These are phyloP conservation scores for Corvus moneduloides DNA, from an alignment of 2,113 vertebrate genomes.

Conservation along the genomic window DNA sequence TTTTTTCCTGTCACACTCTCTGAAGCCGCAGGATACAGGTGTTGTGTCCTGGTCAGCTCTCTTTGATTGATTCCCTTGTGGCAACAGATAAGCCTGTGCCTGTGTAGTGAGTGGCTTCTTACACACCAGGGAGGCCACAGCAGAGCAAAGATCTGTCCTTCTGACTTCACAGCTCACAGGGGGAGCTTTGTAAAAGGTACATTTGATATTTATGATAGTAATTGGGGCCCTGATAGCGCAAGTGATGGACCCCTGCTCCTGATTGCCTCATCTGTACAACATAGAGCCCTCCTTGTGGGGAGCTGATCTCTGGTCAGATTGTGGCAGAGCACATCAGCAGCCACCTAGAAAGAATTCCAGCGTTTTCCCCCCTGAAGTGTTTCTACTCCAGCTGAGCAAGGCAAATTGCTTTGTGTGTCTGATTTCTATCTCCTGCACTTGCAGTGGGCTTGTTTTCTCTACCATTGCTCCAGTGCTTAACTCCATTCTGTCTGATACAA, in stretches of 20 bases:
- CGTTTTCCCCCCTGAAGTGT: not conserved
- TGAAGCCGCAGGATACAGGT: not conserved
- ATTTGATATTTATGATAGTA: not conserved
- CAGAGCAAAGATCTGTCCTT: not conserved
- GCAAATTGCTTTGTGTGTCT: not conserved
- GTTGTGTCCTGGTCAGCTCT: not conserved
- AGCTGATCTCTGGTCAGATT: not conserved
- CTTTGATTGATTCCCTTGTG: not conserved
- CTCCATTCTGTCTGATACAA: not conserved
- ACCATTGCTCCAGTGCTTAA: not conserved
- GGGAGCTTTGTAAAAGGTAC: not conserved
- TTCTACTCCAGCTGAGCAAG: conserved; percentile 11
- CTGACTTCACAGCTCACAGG: not conserved
- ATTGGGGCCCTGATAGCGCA: not conserved
- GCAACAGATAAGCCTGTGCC: not conserved
- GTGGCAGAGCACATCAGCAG: not conserved
- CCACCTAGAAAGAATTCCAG: not conserved
- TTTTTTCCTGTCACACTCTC: not conserved
- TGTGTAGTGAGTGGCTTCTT: not conserved
- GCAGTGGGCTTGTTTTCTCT: not conserved
- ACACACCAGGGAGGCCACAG: not conserved
- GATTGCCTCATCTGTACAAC: not conserved
- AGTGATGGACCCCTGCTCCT: not conserved
- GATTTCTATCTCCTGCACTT: not conserved
- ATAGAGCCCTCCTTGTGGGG: not conserved